Evolutionary conservation across 2,797 vertebrate species (phyloP).

Genomic region (Sebastes steindachneri): DNA sequence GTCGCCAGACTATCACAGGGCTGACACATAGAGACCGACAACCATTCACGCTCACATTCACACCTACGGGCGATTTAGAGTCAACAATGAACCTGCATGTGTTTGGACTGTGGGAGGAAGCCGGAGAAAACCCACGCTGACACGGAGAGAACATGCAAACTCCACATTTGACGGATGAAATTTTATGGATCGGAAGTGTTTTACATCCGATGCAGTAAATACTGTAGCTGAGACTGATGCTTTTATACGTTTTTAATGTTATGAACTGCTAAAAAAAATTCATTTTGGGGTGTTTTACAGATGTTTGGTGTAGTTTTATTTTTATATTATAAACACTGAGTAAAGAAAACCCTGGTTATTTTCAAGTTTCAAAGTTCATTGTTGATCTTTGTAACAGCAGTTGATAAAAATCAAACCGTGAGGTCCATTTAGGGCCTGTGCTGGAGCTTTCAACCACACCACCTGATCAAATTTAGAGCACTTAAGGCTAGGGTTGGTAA

Average conservation of each 20-base stretch:
- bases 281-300: background rate
- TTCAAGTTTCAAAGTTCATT: background rate
- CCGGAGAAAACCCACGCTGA: no score
- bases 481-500: background rate
- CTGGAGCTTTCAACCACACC: background rate
- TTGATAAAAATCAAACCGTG: background rate
- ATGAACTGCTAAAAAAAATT: background rate
- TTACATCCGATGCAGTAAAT: background rate
- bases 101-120: no score
- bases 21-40: no score
- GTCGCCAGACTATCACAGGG: no score
- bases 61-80: no score
- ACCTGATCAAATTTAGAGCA: background rate
- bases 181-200: no score
- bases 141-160: no score
- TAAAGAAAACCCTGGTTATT: background rate
- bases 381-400: background rate
- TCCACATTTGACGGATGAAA: background rate
- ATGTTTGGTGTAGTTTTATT: conserved; percentile 6
- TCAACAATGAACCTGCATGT: no score
- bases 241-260: background rate
- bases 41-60: no score
- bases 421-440: background rate
- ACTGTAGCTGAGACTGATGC: background rate
- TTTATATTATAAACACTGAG: background rate